Evolutionary conservation across 2,888 invertebrate genomes (phyloP).

Genomic region (Hoplodrina ambigua): DNA sequence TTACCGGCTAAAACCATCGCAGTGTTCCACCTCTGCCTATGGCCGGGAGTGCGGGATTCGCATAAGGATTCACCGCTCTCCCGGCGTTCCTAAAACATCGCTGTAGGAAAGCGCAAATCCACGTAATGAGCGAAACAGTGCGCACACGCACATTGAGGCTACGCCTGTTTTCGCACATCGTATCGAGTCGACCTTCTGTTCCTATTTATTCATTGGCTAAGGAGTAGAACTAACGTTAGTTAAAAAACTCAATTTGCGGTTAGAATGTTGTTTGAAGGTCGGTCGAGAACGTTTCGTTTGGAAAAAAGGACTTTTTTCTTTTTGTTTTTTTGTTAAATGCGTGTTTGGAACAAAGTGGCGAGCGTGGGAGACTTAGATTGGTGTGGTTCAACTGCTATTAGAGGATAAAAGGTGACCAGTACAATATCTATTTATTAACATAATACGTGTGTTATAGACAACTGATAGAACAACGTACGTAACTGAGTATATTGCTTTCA

Average conservation of each 20-base stretch:
- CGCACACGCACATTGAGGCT: too few species aligned
- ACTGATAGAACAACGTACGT: background rate
- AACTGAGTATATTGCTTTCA: too few species aligned
- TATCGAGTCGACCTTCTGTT: conserved; percentile 5
- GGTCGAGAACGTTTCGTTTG: conserved; percentile 46
- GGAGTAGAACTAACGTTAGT: conserved; percentile 53
- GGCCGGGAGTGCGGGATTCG: too few species aligned
- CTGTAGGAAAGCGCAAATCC: too few species aligned
- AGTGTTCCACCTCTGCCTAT: too few species aligned
- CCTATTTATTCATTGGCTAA: conserved; percentile 21
- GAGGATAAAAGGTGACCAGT: conserved; percentile 24
- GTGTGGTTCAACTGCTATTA: conserved; percentile 25
- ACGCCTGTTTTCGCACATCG: too few species aligned
- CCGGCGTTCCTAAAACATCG: too few species aligned
- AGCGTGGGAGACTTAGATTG: conserved; percentile 58
- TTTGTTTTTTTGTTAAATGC: conserved; percentile 40
- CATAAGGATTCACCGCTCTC: too few species aligned
- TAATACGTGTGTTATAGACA: conserved; percentile 26
- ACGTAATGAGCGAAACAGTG: too few species aligned
- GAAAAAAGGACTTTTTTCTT: conserved; percentile 44
- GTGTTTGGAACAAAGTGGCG: conserved; percentile 46
- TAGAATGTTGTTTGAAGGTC: conserved; percentile 64
- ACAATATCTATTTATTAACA: conserved; percentile 22
- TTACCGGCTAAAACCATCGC: too few species aligned
- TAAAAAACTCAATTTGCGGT: conserved; percentile 67